Conservation (phyloP, 2,888 invertebrate species). For the Zaprionus bogoriensis region DNA sequence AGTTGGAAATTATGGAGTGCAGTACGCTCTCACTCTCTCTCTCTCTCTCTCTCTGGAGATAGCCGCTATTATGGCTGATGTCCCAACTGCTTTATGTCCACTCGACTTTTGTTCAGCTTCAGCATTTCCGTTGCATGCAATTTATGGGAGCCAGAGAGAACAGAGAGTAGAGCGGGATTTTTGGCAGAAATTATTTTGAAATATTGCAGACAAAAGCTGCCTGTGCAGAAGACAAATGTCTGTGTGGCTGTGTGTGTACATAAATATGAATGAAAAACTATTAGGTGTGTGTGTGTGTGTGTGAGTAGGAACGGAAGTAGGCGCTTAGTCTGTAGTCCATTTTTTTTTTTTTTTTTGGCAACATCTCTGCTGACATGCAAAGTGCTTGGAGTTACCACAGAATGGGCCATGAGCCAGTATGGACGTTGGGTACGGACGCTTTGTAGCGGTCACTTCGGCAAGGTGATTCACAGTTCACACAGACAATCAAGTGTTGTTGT, state of each 20-base stretch:
- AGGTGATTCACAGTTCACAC: not conserved
- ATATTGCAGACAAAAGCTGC: conserved; percentile 62
- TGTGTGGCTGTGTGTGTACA: conserved; percentile 13
- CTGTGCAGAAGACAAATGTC: conserved; percentile 52
- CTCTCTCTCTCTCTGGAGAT: conserved; percentile 20
- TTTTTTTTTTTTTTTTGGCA: conserved; percentile 1
- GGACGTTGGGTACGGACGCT: conserved; percentile 18
- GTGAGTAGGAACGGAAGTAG: not conserved
- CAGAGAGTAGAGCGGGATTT: not conserved
- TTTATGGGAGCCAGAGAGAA: conserved; percentile 34
- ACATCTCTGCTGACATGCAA: conserved; percentile 33
- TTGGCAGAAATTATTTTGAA: conserved; percentile 67
- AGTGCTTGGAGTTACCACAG: conserved; percentile 17
- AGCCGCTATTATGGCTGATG: conserved; percentile 50
- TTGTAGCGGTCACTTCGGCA: conserved; percentile 28
- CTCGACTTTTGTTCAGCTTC: conserved; percentile 15
- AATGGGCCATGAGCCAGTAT: not conserved
- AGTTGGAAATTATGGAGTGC: conserved; percentile 53
- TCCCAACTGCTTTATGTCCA: conserved; percentile 50
- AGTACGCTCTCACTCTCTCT: conserved; percentile 15
- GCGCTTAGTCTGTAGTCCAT: conserved; percentile 7
- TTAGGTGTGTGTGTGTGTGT: conserved; percentile 40
- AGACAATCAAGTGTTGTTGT: not conserved
- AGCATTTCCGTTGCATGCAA: conserved; percentile 50
- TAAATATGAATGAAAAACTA: conserved; percentile 64